phyloP scores from a whole-genome alignment of 1,140 invertebrate species.

The Thaumetopoea pityocampa region DNA sequence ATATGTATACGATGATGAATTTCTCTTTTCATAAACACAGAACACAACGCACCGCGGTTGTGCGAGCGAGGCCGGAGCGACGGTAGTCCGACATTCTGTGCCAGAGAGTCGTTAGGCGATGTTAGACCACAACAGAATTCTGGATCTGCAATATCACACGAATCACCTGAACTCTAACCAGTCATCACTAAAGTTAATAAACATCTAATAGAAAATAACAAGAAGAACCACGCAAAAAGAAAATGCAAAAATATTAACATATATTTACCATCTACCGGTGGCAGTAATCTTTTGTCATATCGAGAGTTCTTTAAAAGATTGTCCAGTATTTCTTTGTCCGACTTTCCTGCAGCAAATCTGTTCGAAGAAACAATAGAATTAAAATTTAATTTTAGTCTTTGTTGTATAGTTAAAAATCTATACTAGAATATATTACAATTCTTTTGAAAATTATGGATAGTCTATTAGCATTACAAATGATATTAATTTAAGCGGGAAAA shows the following conservation, averaged over 20 bases:
- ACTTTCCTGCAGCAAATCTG: slow-evolving; percentile 91
- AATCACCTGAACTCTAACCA: slow-evolving; percentile 6
- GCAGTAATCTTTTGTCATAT: slow-evolving; percentile 91
- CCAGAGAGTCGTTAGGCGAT: slow-evolving; percentile 80
- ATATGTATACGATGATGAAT: slow-evolving; percentile 25
- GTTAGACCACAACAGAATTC: slow-evolving; percentile 90
- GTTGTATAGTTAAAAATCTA: slow-evolving; percentile 5
- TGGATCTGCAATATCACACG: slow-evolving; percentile 86
- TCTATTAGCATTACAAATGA: slow-evolving; percentile 29
- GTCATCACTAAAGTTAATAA: not conserved
- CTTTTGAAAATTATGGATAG: slow-evolving; percentile 14
- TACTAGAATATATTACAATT: not conserved
- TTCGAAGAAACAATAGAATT: slow-evolving; percentile 6
- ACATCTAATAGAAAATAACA: not conserved
- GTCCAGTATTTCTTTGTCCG: slow-evolving; percentile 92
- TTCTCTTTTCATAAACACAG: slow-evolving; percentile 73
- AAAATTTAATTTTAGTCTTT: slow-evolving; percentile 2
- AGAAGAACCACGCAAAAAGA: slow-evolving; percentile 1
- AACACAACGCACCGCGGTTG: slow-evolving; percentile 80
- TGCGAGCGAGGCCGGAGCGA: slow-evolving; percentile 79
- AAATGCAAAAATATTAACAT: slow-evolving; percentile 7
- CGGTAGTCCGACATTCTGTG: slow-evolving; percentile 72
- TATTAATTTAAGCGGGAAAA: slow-evolving; percentile 30
- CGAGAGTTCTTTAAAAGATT: slow-evolving; percentile 86
- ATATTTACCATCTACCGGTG: slow-evolving; percentile 87